Conservation (phyloP, 2,113 vertebrate genomes). For the Zeus faber region DNA sequence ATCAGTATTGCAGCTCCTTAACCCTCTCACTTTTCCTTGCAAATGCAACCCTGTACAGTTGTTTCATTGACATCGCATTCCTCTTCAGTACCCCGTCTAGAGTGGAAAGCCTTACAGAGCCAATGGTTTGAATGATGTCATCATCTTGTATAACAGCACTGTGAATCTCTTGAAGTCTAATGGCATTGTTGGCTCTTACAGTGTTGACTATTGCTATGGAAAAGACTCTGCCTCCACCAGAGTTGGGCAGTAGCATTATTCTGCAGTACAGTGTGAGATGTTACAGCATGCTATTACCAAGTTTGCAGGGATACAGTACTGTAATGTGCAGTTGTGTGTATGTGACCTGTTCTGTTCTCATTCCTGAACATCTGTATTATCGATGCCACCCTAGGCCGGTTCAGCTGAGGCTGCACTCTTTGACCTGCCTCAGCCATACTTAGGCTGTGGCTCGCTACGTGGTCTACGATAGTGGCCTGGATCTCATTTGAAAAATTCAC, state of each 20-base stretch:
- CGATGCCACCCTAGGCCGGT: no score
- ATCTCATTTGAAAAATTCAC: no score
- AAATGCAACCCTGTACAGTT: slow-evolving; percentile 1
- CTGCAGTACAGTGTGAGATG: neutral
- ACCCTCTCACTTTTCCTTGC: slow-evolving; percentile 2
- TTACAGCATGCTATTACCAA: neutral
- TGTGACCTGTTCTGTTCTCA: neutral
- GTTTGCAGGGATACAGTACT: no score
- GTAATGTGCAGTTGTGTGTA: slow-evolving; percentile 3
- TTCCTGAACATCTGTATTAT: no score
- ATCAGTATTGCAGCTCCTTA: no score
- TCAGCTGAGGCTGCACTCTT: no score
- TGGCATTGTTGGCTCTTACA: slow-evolving; percentile 11
- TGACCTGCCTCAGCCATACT: no score
- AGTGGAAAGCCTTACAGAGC: neutral
- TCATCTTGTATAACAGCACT: neutral
- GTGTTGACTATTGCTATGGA: slow-evolving; percentile 10
- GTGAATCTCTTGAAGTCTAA: slow-evolving; percentile 11
- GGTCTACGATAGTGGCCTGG: no score
- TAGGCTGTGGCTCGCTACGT: no score
- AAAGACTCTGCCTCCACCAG: slow-evolving; percentile 9
- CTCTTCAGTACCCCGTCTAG: slow-evolving; percentile 2
- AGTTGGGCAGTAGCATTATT: slow-evolving; percentile 10
- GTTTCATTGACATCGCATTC: neutral
- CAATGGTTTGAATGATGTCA: no score